Evolutionary conservation across 2,888 invertebrate species (phyloP), one percentile per base, ranked within the genome.

Genomic region (Drosophila rubida): DNA sequence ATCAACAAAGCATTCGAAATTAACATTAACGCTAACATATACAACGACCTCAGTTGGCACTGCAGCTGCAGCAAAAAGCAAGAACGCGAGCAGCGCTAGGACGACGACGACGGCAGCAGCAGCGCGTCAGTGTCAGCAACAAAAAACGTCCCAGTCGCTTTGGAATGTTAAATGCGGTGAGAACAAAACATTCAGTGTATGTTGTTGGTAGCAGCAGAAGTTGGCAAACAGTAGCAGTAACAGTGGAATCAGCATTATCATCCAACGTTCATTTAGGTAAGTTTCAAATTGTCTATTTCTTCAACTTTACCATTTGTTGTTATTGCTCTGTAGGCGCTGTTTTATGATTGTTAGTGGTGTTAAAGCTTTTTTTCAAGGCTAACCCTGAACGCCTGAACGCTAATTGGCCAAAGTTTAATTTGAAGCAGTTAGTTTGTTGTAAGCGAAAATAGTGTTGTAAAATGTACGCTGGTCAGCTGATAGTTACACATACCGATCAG

Each of bases 151-250:
- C 67, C 73, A 69, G 80, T 69, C 90, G 87, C 88, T 84, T 90
- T 91, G 91, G 91, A 91, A 91, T 91, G 91, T 91, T 91, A 91
- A 87, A 91, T 91, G 91, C 90, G 88, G 91, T 91, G 90, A 89
- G 85, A 85, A 85, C 89, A 87, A 80, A 82, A 85, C 88, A 86
- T 87, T 89, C 86, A 89, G 87, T 91, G 90, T 90, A 89, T 90
- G 82, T 83, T 87, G 89, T 86, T 90, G 78, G 88, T 90, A 80
- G 89, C 87, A 83, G 78, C 78, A 87, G 73, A 76, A 80, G 78
- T 82, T 72, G 85, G 80, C 79, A 82, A 87, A 66, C 68, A 78
- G 32, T 6, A 81, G 72, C 79, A 81, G 73, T 81, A 79, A 77
- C 66, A 75, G 76, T 78, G 79, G 83, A 69, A 84, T 66, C 75